Evolutionary conservation across 1,140 invertebrate species (phyloP), one percentile per base, ranked within the genome.

Genomic region (Hyphantria cunea): DNA sequence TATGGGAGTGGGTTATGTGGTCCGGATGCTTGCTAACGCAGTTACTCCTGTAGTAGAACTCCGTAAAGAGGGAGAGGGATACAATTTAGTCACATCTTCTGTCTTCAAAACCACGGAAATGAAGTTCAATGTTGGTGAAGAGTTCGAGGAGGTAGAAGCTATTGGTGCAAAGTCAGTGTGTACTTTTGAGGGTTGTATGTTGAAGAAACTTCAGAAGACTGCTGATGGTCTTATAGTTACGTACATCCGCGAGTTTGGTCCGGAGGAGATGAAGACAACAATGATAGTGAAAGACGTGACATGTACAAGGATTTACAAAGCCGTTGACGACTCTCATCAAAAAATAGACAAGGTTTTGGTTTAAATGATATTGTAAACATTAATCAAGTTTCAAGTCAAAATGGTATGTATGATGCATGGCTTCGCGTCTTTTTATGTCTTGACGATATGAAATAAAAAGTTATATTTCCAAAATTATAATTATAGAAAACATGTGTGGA

Each of bases 91-190:
- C 65, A 96, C 96, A 0, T 92, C 93, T 4, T 96, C 96, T 53
- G 95, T 96, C 33, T 96, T 98, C 88, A 97, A 97, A 86, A 96
- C 93, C 75, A 93, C 94, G 0, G 93, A 95, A 70, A 93, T 96
- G 62, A 94, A 93, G 70, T 98, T 97, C 91, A 95, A 93, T 89
- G 92, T 96, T 1, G 95, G 94, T 2, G 94, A 95, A 68, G 95
- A 96, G 80, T 96, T 97, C 75, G 95, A 96, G 3, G 96, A 97
- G 76, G 94, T 94, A 59, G 96, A 96, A 2, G 92, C 94, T 63
- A 96, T 97, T 82, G 96, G 96, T 7, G 95, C 96, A n/a, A 96
- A 96, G 90, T 94, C 93, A 3, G 76, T 92, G 17, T 93, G 94
- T 72, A 93, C 92, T 0, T 82, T 93, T 48, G 93, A 95, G 3